Evolutionary conservation across 2,113 vertebrate genomes (phyloP).

Genomic region (Cyphomyrus discorhynchus): DNA sequence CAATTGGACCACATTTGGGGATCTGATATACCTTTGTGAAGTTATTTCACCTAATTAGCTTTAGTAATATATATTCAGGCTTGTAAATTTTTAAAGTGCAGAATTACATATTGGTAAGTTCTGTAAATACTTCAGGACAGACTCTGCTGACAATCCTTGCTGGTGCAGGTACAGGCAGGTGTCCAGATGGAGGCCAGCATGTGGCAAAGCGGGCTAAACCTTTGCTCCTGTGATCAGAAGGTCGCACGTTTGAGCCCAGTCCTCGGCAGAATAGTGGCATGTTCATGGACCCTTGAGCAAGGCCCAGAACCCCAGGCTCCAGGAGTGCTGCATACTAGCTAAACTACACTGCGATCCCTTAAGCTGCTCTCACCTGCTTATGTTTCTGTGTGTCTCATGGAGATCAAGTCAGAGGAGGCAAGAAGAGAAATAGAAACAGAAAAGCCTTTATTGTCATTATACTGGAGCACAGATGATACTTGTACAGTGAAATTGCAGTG

Average conservation of each 20-base stretch:
- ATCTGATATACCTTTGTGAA: not conserved
- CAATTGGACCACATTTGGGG: not conserved
- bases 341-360: not conserved
- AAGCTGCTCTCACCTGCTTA: not conserved
- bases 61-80: not conserved
- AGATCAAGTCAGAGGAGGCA: not conserved
- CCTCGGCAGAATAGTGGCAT: not conserved
- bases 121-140: not conserved
- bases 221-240: not conserved
- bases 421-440: not conserved
- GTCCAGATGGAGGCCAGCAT: not conserved
- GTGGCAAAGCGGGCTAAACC: not conserved
- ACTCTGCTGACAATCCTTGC: not conserved
- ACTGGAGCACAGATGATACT: no score
- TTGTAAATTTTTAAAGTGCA: not conserved
- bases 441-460: no score
- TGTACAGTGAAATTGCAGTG: no score
- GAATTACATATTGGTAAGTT: not conserved
- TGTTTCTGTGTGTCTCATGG: not conserved
- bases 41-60: not conserved
- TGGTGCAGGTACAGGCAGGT: not conserved
- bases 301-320: not conserved
- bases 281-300: not conserved
- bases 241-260: not conserved
- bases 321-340: not conserved